These are phyloP conservation scores for Novumbra hubbsi DNA, from an alignment of 2,797 vertebrate species.

Conservation along the genomic window DNA sequence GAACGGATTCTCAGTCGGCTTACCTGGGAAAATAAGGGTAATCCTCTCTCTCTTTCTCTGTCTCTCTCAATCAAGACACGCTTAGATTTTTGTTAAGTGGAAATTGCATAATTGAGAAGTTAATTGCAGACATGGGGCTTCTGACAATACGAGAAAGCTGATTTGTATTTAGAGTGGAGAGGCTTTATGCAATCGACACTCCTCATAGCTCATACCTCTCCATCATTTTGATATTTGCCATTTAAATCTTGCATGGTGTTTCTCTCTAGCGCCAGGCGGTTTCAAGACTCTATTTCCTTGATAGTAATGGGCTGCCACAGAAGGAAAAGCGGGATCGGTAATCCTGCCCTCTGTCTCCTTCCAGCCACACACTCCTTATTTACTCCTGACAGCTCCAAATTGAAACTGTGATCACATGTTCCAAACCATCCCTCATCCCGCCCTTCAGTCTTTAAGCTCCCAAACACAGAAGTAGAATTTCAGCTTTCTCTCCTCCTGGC, in stretches of 20 bases:
- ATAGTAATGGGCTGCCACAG: conserved; percentile 43
- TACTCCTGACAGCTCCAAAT: conserved; percentile 71
- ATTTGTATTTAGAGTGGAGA: not conserved
- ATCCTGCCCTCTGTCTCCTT: conserved; percentile 56
- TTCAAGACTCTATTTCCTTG: conserved; percentile 43
- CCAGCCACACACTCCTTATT: conserved; percentile 57
- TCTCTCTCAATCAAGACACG: not conserved
- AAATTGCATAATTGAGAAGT: not conserved
- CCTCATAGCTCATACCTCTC: conserved; percentile 22
- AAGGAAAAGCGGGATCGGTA: conserved; percentile 48
- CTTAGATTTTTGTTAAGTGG: too few species aligned
- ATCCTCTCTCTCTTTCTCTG: not conserved
- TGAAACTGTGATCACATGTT: conserved; percentile 73
- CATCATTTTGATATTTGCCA: conserved; percentile 15
- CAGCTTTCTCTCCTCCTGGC: not conserved
- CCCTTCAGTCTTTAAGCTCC: conserved; percentile 35
- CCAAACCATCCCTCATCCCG: conserved; percentile 45
- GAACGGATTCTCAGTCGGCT: conserved; percentile 2
- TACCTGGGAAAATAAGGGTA: not conserved
- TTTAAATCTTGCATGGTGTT: conserved; percentile 31
- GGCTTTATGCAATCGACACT: conserved; percentile 3
- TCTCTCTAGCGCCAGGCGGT: conserved; percentile 48
- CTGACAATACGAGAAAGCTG: conserved; percentile 3
- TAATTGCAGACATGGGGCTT: not conserved
- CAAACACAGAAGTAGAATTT: not conserved